phyloP scores from a whole-genome alignment of 2,113 vertebrate species.

The Centropristis striata region DNA sequence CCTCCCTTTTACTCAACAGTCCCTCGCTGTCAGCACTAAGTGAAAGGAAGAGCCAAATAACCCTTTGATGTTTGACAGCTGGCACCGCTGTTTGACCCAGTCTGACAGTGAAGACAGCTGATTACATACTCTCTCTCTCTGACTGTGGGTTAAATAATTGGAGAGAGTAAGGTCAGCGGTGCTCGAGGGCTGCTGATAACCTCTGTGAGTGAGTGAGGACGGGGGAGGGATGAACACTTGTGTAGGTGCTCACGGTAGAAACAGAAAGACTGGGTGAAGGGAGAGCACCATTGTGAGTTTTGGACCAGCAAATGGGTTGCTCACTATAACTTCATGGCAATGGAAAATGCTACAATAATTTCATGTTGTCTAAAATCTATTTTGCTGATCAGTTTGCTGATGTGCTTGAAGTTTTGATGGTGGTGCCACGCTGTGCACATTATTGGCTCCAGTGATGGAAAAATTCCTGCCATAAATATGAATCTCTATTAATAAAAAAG shows the following conservation, averaged over 20 bases:
- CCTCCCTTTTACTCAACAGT: conserved; percentile 26
- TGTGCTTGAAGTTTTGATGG: conserved; percentile 28
- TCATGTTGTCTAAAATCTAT: neutral
- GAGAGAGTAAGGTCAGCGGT: conserved; percentile 12
- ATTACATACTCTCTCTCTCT: conserved; percentile 29
- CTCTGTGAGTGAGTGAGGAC: conserved; percentile 3
- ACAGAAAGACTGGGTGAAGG: neutral
- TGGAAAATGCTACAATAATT: neutral
- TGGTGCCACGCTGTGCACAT: conserved; percentile 37
- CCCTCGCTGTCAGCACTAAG: conserved; percentile 49
- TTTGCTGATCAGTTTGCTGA: neutral
- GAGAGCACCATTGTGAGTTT: neutral
- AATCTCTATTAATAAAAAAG: conserved; percentile 36
- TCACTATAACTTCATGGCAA: neutral
- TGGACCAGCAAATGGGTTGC: neutral
- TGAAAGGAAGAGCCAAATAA: conserved; percentile 48
- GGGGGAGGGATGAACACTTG: neutral
- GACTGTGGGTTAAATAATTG: conserved; percentile 3
- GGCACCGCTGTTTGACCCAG: conserved; percentile 16
- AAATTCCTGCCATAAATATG: conserved; percentile 51
- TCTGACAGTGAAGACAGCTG: conserved; percentile 43
- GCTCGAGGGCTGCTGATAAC: conserved; percentile 28
- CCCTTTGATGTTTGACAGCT: conserved; percentile 61
- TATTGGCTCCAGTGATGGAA: conserved; percentile 48
- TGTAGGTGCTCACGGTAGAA: neutral